Evolutionary conservation across 2,113 vertebrate genomes (phyloP).

Genomic region (Apaloderma vittatum): DNA sequence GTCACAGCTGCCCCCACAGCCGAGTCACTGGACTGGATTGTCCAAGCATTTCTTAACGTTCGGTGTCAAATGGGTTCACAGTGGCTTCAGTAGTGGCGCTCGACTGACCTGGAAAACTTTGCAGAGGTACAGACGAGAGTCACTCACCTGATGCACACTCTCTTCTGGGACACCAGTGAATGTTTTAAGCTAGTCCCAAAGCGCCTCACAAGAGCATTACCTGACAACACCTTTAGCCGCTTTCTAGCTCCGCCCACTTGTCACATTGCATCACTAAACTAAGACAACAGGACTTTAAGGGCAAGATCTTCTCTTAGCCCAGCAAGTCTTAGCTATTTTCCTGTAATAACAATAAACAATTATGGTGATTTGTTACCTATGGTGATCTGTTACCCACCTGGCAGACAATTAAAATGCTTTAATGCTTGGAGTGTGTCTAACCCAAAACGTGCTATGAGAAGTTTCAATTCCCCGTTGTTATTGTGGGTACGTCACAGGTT

Average conservation of each 20-base stretch:
- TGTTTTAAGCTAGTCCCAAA: background rate
- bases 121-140: background rate
- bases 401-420: background rate
- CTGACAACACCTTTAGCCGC: background rate
- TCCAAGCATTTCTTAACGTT: slow-evolving; percentile 18
- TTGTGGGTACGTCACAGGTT: background rate
- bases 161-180: background rate
- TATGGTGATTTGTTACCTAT: background rate
- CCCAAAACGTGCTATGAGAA: background rate
- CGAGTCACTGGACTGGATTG: background rate
- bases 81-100: background rate
- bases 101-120: background rate
- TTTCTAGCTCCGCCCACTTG: background rate
- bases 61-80: background rate
- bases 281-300: background rate
- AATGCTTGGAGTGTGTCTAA: background rate
- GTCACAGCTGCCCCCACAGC: background rate
- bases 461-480: background rate
- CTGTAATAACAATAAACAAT: background rate
- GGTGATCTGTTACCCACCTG: background rate
- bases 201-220: background rate
- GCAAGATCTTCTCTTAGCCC: background rate
- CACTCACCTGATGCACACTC: background rate
- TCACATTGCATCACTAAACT: background rate
- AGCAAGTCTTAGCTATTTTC: background rate